A percentile compares a stretch with the other conserved stretches of the same genome.
These are phyloP conservation scores for Leptinotarsa juncta DNA, from an alignment of 2,888 invertebrate genomes.

Conservation along the genomic window DNA sequence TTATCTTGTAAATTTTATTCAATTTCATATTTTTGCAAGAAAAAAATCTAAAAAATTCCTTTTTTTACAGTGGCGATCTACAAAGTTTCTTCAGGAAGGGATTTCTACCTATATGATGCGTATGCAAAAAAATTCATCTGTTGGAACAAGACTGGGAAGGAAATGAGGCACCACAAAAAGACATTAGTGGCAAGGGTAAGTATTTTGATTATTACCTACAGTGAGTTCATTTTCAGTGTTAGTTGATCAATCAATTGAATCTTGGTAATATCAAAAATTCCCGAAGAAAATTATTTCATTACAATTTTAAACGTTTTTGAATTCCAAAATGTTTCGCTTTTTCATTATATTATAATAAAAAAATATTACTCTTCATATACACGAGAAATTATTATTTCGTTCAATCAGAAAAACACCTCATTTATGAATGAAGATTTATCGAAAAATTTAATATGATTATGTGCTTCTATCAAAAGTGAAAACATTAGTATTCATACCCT, in stretches of 20 bases:
- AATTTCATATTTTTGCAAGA: neutral
- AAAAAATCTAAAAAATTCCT: neutral
- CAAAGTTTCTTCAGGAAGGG: slow-evolving; percentile 44
- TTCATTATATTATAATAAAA: too few species aligned
- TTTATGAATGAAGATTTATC: too few species aligned
- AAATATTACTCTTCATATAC: too few species aligned
- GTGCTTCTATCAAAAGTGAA: too few species aligned
- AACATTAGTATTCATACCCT: too few species aligned
- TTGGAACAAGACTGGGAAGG: slow-evolving; percentile 47
- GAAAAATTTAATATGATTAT: too few species aligned
- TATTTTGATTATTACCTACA: neutral
- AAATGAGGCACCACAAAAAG: slow-evolving; percentile 32
- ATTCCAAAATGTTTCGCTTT: too few species aligned
- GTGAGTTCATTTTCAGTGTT: neutral
- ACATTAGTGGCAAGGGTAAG: slow-evolving; percentile 57
- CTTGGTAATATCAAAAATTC: too few species aligned
- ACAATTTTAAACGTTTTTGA: too few species aligned
- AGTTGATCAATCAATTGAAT: neutral
- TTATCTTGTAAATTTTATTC: neutral
- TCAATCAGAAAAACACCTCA: too few species aligned
- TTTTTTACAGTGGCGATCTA: slow-evolving; percentile 44
- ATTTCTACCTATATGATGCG: slow-evolving; percentile 56
- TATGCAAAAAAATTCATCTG: slow-evolving; percentile 57
- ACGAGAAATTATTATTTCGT: too few species aligned
- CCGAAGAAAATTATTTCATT: too few species aligned